phyloP scores from a whole-genome alignment of 1,140 invertebrate species.

The Cepaea nemoralis region DNA sequence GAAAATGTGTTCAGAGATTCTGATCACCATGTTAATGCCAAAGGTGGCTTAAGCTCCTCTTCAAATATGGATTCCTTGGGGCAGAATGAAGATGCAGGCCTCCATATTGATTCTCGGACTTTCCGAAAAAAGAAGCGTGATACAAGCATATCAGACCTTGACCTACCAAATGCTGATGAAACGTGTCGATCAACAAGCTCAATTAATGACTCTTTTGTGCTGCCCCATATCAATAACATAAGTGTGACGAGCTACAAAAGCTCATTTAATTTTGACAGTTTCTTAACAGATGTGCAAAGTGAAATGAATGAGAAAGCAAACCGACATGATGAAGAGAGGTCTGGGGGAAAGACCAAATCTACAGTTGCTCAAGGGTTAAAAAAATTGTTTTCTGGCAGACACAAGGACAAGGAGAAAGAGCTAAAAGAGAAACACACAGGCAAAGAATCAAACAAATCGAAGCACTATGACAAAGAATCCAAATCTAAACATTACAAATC shows the following conservation, averaged over 20 bases:
- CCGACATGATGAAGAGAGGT: constrained; percentile 22
- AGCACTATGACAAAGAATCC: background rate
- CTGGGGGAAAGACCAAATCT: constrained; percentile 40
- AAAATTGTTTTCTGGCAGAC: constrained; percentile 38
- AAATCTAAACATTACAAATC: constrained; percentile 40
- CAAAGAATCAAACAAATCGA: background rate
- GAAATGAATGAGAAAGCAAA: constrained; percentile 30
- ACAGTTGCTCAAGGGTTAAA: constrained; percentile 47
- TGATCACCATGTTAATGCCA: too few species aligned
- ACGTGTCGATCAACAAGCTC: constrained; percentile 56
- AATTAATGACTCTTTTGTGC: constrained; percentile 26
- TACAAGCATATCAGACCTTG: constrained; percentile 42
- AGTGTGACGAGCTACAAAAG: constrained; percentile 13
- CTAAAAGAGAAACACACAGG: background rate
- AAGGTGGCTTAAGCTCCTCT: background rate
- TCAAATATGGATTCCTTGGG: constrained; percentile 36
- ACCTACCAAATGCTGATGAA: constrained; percentile 65
- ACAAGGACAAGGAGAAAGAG: constrained; percentile 24
- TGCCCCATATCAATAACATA: constrained; percentile 10
- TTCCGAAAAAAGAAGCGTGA: constrained; percentile 62
- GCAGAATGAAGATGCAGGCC: background rate
- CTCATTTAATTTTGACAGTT: constrained; percentile 27
- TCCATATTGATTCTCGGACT: constrained; percentile 52
- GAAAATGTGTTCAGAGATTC: constrained; percentile 15
- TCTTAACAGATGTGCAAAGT: background rate